Evolutionary conservation across 2,113 vertebrate species (phyloP), one percentile per base, ranked within the genome.

Genomic region (Morone saxatilis): DNA sequence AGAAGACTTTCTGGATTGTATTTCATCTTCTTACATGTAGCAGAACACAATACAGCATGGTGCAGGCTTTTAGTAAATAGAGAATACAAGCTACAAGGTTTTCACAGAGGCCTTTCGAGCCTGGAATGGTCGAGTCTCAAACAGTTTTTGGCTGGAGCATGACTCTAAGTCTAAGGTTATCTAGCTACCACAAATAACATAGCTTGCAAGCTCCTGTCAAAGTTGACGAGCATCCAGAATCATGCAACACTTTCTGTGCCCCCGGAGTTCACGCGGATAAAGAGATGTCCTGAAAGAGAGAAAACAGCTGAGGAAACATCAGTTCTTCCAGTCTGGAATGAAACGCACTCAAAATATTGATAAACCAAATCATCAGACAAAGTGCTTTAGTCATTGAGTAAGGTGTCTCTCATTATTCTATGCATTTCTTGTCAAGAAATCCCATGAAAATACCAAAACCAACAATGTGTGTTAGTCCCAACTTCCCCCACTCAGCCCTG

Each of bases 191-290:
- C 38, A 70, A 70, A 65, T 48, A 71, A 25, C 71, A 70, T 38
- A 19, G 14, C 59, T 38, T 61, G 31, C 31, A 38, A 19, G 40
- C 9, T 70, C 25, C 20, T 51, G 59, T 57, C 50, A n/a, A 38
- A 71, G 47, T 13, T 69, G 56, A 59, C 25, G 7, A 59, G 57
- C 45, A 10, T 68, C 36, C 60, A 68, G 71, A 75, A 61, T 69
- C 71, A 43, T 22, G 56, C 47, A 53, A 70, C 5, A 1, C 11
- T 54, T 14, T 19, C 25, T 60, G 13, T 7, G 25, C 25, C 25
- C 13, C 36, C 57, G 4, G 7, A 61, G 31, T 14, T 61, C 31
- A 31, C 7, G 25, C 25, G 14, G 31, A 57, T 57, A 57, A 60
- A 60, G 2, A 36, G 56, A 17, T 17, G 31, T 36, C 57, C 57